phyloP scores from a whole-genome alignment of 2,797 vertebrate species.

The Cynopterus sphinx region DNA sequence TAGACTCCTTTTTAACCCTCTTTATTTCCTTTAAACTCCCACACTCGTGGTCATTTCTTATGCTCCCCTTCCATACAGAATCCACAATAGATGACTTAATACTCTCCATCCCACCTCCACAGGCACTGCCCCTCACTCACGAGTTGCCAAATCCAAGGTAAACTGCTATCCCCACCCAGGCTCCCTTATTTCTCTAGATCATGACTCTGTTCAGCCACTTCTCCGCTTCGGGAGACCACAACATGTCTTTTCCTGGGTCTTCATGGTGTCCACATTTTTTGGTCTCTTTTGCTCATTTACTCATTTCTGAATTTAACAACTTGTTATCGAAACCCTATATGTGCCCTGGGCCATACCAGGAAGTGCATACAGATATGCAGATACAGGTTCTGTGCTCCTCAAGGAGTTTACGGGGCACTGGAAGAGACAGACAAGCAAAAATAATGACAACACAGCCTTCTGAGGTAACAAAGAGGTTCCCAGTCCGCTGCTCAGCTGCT shows the following conservation, averaged over 20 bases:
- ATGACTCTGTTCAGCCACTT: neutral
- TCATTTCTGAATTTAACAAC: neutral
- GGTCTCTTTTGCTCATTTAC: neutral
- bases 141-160: neutral
- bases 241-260: neutral
- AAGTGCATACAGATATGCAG: neutral
- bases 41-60: neutral
- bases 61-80: neutral
- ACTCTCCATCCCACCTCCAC: no score
- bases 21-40: neutral
- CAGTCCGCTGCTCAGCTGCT: neutral
- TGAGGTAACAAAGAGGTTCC: accelerated
- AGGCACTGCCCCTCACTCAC: neutral
- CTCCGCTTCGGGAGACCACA: neutral
- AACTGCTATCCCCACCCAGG: no score
- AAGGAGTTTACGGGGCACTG: neutral
- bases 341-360: neutral
- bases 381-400: neutral
- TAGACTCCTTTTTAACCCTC: neutral
- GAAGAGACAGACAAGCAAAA: neutral
- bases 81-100: neutral
- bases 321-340: neutral
- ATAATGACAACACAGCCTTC: neutral
- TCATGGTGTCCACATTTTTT: neutral
- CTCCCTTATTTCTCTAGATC: neutral